phyloP scores from a whole-genome alignment of 2,888 invertebrate genomes.

The Cremastobaeus sp. region DNA sequence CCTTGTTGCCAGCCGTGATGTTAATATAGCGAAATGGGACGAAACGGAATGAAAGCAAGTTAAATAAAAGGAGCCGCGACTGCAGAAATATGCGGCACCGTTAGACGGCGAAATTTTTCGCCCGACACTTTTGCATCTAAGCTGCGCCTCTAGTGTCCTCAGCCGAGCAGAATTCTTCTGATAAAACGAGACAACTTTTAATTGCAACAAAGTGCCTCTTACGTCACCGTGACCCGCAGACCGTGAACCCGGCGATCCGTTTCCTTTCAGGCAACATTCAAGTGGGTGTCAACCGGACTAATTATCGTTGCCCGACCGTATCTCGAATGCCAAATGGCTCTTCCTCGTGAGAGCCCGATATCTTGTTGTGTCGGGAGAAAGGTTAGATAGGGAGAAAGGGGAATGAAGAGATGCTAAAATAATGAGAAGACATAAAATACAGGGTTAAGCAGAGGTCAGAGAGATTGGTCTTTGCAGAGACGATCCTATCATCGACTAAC shows the following conservation, averaged over 20 bases:
- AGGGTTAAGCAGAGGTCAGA: slow-evolving; percentile 62
- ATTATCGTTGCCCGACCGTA: slow-evolving; percentile 62
- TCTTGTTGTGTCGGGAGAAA: slow-evolving; percentile 54
- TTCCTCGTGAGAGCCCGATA: slow-evolving; percentile 57
- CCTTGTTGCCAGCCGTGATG: not conserved
- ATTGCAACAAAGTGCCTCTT: slow-evolving; percentile 63
- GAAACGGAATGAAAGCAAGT: not conserved
- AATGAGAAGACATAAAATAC: slow-evolving; percentile 62
- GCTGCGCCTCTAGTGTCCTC: slow-evolving; percentile 31
- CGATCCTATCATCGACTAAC: slow-evolving; percentile 75
- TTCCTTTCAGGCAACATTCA: slow-evolving; percentile 55
- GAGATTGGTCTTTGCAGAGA: slow-evolving; percentile 66
- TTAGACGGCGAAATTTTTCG: slow-evolving; percentile 40
- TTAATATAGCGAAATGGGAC: slow-evolving; percentile 23
- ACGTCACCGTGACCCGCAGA: slow-evolving; percentile 57
- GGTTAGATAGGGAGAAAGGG: slow-evolving; percentile 60
- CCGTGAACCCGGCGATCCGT: slow-evolving; percentile 62
- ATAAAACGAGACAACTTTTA: slow-evolving; percentile 62
- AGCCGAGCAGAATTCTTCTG: slow-evolving; percentile 49
- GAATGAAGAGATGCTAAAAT: slow-evolving; percentile 63
- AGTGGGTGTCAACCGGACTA: slow-evolving; percentile 63
- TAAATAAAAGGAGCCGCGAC: not conserved
- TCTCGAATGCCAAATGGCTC: slow-evolving; percentile 64
- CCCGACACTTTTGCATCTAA: slow-evolving; percentile 47
- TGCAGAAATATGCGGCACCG: slow-evolving; percentile 31